A percentile compares a stretch with the other conserved stretches of the same genome.
These are phyloP conservation scores for Pegoplata infirma DNA, from an alignment of 2,888 invertebrate genomes.

Conservation along the genomic window DNA sequence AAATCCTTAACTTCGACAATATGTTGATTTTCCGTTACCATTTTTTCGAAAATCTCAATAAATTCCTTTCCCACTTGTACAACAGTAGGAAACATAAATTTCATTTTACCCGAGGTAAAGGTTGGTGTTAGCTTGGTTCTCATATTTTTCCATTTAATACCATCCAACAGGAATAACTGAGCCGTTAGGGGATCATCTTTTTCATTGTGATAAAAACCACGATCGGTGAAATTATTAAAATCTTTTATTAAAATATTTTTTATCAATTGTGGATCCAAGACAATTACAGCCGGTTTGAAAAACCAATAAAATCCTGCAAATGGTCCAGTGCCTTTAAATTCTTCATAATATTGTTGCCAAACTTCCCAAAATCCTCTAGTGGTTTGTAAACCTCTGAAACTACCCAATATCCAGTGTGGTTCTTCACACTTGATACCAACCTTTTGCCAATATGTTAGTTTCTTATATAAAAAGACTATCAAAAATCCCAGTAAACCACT, in stretches of 20 bases:
- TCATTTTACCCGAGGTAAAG: slow-evolving; percentile 72
- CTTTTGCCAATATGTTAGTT: slow-evolving; percentile 64
- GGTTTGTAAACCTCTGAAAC: slow-evolving; percentile 47
- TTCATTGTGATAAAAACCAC: slow-evolving; percentile 61
- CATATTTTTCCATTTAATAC: slow-evolving; percentile 74
- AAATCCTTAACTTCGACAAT: slow-evolving; percentile 73
- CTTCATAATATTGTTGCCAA: slow-evolving; percentile 65
- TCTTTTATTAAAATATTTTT: slow-evolving; percentile 64
- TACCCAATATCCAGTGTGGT: slow-evolving; percentile 61
- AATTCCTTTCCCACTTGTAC: slow-evolving; percentile 63
- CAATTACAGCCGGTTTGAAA: slow-evolving; percentile 62
- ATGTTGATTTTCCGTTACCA: slow-evolving; percentile 42
- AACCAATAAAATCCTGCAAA: slow-evolving; percentile 72
- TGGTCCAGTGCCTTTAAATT: slow-evolving; percentile 69
- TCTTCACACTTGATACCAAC: slow-evolving; percentile 64
- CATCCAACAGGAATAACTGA: slow-evolving; percentile 70
- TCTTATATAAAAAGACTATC: slow-evolving; percentile 10
- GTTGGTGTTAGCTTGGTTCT: slow-evolving; percentile 69
- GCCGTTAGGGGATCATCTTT: slow-evolving; percentile 63
- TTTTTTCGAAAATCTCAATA: slow-evolving; percentile 58
- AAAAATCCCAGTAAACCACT: slow-evolving; percentile 6
- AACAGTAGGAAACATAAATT: slow-evolving; percentile 68
- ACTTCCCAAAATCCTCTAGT: slow-evolving; percentile 55
- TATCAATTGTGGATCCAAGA: slow-evolving; percentile 55
- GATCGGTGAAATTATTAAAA: slow-evolving; percentile 63